Percentiles rank a stretch among this genome's conserved stretches.
These are phyloP conservation scores for Calameuta filiformis DNA, from an alignment of 2,888 invertebrate genomes.

Conservation along the genomic window DNA sequence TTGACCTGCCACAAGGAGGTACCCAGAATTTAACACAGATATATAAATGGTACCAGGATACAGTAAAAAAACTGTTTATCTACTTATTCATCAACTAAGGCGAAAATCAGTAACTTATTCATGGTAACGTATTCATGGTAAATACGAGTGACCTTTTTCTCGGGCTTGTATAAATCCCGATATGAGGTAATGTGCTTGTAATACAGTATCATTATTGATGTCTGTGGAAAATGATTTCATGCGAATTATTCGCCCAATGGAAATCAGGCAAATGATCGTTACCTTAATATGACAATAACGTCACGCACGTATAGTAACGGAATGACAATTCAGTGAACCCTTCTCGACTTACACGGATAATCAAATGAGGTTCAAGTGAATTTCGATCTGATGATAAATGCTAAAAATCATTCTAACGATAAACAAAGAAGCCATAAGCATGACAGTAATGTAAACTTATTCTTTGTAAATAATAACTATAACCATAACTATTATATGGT, in stretches of 20 bases:
- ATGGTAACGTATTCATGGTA: background rate
- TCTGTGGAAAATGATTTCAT: background rate
- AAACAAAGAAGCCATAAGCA: background rate
- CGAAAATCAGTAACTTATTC: background rate
- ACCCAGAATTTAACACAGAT: background rate
- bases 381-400: background rate
- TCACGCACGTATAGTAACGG: background rate
- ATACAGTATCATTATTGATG: background rate
- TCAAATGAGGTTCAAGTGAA: background rate
- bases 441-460: background rate
- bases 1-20: background rate
- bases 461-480: background rate
- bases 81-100: background rate
- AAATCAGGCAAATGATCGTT: background rate
- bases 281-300: background rate
- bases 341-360: background rate
- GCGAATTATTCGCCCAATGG: background rate
- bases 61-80: background rate
- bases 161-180: background rate
- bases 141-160: background rate
- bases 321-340: background rate
- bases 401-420: background rate
- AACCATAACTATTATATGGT: background rate
- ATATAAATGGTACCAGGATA: background rate
- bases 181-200: background rate